Evolutionary conservation across 2,797 vertebrate genomes (phyloP).

Genomic region (Notamacropus eugenii): DNA sequence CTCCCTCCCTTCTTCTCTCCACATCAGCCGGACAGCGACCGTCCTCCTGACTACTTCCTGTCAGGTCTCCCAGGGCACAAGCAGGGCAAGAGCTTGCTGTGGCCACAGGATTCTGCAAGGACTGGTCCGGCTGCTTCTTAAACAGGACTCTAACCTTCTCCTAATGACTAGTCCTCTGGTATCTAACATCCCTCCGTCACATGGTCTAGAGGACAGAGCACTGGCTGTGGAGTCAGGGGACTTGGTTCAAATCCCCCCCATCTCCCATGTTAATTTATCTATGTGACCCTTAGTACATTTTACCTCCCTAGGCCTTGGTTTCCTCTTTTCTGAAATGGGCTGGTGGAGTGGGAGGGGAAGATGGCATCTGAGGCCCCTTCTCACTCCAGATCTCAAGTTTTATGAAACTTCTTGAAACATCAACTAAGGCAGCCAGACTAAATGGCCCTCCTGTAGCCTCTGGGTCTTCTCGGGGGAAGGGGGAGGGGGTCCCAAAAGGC

Average conservation of each 20-base stretch:
- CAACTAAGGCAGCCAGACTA: background rate
- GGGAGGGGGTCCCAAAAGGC: no score
- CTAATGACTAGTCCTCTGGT: background rate
- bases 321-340: background rate
- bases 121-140: background rate
- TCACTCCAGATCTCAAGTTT: background rate
- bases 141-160: background rate
- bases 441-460: background rate
- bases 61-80: background rate
- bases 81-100: background rate
- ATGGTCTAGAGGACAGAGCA: background rate
- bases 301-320: background rate
- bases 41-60: background rate
- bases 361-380: background rate
- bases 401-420: background rate
- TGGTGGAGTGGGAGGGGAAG: background rate
- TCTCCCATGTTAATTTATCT: background rate
- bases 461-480: no score
- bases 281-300: background rate
- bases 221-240: background rate
- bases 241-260: background rate
- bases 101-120: background rate
- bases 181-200: background rate
- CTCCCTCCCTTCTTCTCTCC: background rate
- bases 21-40: background rate